phyloP scores from a whole-genome alignment of 2,113 vertebrate genomes.

The Microtus pennsylvanicus region DNA sequence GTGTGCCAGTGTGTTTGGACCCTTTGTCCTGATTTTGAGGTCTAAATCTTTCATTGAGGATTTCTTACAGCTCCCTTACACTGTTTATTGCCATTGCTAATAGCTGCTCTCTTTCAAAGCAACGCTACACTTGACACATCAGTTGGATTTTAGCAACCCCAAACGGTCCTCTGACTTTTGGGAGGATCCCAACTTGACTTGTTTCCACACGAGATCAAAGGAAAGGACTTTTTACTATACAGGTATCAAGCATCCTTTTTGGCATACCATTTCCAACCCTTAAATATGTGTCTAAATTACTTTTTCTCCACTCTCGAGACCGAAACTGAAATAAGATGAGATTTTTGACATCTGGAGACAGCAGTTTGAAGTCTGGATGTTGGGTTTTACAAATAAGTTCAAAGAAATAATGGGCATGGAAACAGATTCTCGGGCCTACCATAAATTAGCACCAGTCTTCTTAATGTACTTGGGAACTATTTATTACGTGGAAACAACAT shows the following conservation, averaged over 20 bases:
- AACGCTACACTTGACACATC: slow-evolving; percentile 24
- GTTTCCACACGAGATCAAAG: slow-evolving; percentile 74
- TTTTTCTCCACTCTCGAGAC: slow-evolving; percentile 1
- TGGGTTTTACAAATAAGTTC: slow-evolving; percentile 59
- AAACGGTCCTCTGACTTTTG: slow-evolving; percentile 55
- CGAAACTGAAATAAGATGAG: background rate
- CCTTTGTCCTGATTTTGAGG: background rate
- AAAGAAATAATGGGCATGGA: slow-evolving; percentile 53
- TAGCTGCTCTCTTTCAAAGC: slow-evolving; percentile 43
- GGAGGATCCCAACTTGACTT: slow-evolving; percentile 45
- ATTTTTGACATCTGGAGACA: slow-evolving; percentile 50
- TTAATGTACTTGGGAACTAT: slow-evolving; percentile 54
- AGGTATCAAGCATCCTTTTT: slow-evolving; percentile 62
- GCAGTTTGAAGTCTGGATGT: slow-evolving; percentile 3
- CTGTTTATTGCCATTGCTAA: background rate
- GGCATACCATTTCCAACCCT: background rate
- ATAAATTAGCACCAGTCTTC: slow-evolving; percentile 64
- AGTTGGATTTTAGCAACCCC: slow-evolving; percentile 55
- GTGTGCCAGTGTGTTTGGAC: background rate
- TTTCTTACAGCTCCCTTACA: background rate
- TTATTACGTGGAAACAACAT: slow-evolving; percentile 63
- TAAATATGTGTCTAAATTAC: slow-evolving; percentile 34
- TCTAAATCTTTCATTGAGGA: background rate
- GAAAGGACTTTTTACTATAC: slow-evolving; percentile 33
- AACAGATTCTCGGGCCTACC: slow-evolving; percentile 37